A percentile compares a stretch with the other conserved stretches of the same genome.
phyloP scores from a whole-genome alignment of 2,113 vertebrate genomes.

The Struthio camelus region DNA sequence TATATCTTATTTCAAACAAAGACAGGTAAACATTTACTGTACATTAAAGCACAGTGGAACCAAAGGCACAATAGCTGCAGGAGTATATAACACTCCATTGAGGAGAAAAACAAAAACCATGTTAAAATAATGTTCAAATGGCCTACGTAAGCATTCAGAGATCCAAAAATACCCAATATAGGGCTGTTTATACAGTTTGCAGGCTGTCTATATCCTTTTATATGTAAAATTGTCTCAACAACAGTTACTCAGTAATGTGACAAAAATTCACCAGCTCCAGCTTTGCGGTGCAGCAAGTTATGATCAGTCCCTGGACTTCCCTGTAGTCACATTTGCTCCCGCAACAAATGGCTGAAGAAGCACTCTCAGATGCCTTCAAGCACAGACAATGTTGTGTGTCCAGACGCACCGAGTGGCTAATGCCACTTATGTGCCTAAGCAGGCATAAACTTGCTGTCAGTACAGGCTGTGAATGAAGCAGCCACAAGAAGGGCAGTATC shows the following conservation, averaged over 20 bases:
- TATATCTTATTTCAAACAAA: conserved; percentile 53
- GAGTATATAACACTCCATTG: conserved; percentile 5
- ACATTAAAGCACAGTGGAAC: not conserved
- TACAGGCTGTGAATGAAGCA: not conserved
- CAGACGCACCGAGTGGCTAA: not conserved
- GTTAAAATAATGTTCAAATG: conserved; percentile 5
- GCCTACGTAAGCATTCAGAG: not conserved
- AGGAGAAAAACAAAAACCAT: not conserved
- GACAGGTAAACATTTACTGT: conserved; percentile 7
- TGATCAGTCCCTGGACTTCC: not conserved
- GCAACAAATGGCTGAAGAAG: not conserved
- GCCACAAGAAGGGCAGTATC: not conserved
- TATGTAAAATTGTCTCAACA: not conserved
- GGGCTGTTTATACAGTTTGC: not conserved
- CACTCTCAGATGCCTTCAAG: not conserved
- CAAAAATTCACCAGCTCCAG: not conserved
- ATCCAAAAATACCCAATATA: not conserved
- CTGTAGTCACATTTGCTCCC: not conserved
- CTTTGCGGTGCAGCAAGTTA: not conserved
- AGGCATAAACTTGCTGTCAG: not conserved
- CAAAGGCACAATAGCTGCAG: conserved; percentile 12
- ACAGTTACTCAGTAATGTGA: not conserved
- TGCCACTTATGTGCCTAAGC: fast-evolving
- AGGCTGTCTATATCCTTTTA: not conserved
- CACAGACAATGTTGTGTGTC: no score